Base-by-base conservation (phyloP, 2,888 invertebrate species). In the Falcaria lacertinaria region DNA sequence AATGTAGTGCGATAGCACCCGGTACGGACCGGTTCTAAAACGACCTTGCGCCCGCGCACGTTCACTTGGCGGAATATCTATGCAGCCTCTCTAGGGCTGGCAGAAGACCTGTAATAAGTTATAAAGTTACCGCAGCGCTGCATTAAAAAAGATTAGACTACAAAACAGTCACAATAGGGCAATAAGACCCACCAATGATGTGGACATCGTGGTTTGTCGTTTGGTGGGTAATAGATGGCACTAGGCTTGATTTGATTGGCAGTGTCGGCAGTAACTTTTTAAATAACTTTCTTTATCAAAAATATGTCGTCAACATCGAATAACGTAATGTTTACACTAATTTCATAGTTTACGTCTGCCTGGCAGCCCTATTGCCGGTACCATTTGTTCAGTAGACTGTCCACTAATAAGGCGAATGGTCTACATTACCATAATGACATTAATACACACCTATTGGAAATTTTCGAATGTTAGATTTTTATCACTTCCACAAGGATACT, bases 41-140 rank as follows among this genome's bases (percentile, higher is more conserved):
- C 86, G 85, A 74, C 86, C 86, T 87, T 87, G 87, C 78, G 74
- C 55, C 66, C 52, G 65, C 75, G 69, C 74, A 84, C 85, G 74
- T 82, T 85, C 84, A 79, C 85, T 82, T 67, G 64, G 64, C 72
- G 75, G 77, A 77, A 73, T 72, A 66, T 69, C 67, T 67, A 64
- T 65, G 60, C 66, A 64, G 68, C 71, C 69, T 74, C 67, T 67
- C 65, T 28, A 28, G 43, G 47, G 50, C 38, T 39, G 52, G 50
- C 53, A 39, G 42, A n/a, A n/a, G n/a, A n/a, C n/a, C n/a, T n/a
- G n/a, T n/a, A n/a, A n/a, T n/a, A n/a, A n/a, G n/a, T n/a, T n/a
- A n/a, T n/a, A n/a, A n/a, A n/a, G n/a, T n/a, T n/a, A n/a, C n/a
- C n/a, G n/a, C n/a, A n/a, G n/a, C n/a, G n/a, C n/a, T n/a, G n/a